These are phyloP conservation scores for Brachionus manjavacas DNA, from an alignment of 1,140 invertebrate species.

Conservation along the genomic window DNA sequence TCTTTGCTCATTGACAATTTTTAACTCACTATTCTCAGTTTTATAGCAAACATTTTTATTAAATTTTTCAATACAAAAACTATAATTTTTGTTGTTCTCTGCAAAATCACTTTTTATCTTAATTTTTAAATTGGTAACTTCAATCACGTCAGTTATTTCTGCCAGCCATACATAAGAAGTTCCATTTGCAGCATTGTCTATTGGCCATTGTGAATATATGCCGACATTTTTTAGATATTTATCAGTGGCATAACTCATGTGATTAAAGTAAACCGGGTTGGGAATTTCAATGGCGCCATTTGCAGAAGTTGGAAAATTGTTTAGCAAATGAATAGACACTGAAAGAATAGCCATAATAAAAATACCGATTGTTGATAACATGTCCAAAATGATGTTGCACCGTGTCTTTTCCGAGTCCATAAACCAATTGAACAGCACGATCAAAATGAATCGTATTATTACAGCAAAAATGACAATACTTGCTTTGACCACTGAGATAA, in stretches of 20 bases:
- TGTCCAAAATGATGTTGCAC: not conserved
- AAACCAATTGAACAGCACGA: not conserved
- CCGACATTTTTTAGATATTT: constrained; percentile 29
- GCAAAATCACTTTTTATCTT: not conserved
- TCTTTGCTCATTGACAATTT: not conserved
- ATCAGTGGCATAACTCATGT: not conserved
- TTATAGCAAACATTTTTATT: not conserved
- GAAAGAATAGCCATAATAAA: not conserved
- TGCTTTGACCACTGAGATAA: constrained; percentile 1
- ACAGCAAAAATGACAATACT: not conserved
- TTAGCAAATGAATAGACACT: not conserved
- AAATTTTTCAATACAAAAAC: not conserved
- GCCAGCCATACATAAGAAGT: not conserved
- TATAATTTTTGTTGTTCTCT: not conserved
- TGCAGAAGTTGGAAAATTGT: constrained; percentile 4
- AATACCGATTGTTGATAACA: not conserved
- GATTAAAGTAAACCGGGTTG: not conserved
- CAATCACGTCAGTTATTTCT: constrained; percentile 12
- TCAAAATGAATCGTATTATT: not conserved
- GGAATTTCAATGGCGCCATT: not conserved
- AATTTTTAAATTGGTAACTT: not conserved
- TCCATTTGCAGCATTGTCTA: not conserved
- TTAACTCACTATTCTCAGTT: not conserved
- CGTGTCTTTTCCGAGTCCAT: not conserved
- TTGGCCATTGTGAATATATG: not conserved